Evolutionary conservation across 2,797 vertebrate genomes (phyloP).

Genomic region (Lepus oiostolus): DNA sequence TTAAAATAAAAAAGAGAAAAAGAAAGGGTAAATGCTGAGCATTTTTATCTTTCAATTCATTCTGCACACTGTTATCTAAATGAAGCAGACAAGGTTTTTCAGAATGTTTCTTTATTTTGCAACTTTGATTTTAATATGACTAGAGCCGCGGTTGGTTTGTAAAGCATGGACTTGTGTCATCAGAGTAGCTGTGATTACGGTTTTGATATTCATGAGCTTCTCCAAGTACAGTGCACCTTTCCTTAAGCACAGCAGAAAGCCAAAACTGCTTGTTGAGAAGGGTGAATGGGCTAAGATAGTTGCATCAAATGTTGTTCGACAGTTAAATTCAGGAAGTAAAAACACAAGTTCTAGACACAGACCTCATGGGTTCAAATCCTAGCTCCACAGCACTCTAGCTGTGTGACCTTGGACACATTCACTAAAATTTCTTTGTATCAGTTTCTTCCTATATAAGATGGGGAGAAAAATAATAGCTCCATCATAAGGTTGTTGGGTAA

Average conservation of each 20-base stretch:
- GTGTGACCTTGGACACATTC: not conserved
- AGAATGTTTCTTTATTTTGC: conserved; percentile 78
- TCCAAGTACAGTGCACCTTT: conserved; percentile 65
- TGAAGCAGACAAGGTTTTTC: conserved; percentile 69
- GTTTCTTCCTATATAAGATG: conserved; percentile 18
- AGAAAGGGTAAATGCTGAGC: conserved; percentile 44
- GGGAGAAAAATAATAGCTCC: not conserved
- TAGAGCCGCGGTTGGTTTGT: conserved; percentile 65
- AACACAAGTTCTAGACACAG: not conserved
- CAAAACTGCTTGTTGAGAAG: conserved; percentile 23
- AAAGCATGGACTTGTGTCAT: conserved; percentile 60
- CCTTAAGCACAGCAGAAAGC: conserved; percentile 61
- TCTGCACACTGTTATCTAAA: conserved; percentile 73
- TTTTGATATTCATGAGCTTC: conserved; percentile 69
- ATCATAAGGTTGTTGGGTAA: not conserved
- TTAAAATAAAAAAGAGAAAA: conserved; percentile 24
- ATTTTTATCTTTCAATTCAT: conserved; percentile 76
- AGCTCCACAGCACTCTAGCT: not conserved
- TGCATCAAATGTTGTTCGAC: not conserved
- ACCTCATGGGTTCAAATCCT: not conserved
- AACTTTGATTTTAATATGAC: conserved; percentile 78
- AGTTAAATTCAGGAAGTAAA: conserved; percentile 13
- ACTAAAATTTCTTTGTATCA: not conserved
- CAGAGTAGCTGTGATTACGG: conserved; percentile 66
- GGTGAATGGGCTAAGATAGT: not conserved